Evolutionary conservation across 2,113 vertebrate genomes (phyloP), one percentile per base, ranked within the genome.

Genomic region (Podarcis muralis): DNA sequence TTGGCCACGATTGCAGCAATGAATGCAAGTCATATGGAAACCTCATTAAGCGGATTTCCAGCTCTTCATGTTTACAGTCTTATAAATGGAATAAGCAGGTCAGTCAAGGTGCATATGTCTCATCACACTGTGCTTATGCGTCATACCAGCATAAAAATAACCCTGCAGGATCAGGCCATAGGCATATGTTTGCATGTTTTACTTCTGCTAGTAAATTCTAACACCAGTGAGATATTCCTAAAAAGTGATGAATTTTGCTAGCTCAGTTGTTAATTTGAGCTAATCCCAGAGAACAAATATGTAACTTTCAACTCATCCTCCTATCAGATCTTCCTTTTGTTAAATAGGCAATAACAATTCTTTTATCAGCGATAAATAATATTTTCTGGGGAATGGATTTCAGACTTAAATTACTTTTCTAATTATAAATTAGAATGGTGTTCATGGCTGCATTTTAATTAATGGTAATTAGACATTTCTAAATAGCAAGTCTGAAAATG

Each of bases 361-460:
- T 92, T 65, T 87, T 65, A 86, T 78, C 69, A 57, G 30, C 66
- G 91, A 92, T 91, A 89, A 92, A 90, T 85, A 94, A 6, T 88
- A 84, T 85, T 90, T 59, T 90, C 74, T 74, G 82, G 81, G 90
- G 84, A 20, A 68, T 87, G 57, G 90, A 76, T 27, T 83, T 22
- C 81, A 85, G 35, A 30, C 32, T 88, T 72, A 85, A 91, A 85
- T 74, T 1, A 69, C 7, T 13, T 92, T 62, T 59, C 80, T 91
- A 87, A 91, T 65, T n/a, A 90, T 65, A 84, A 76, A 83, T 57
- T 87, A 89, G 23, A 79, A 30, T 74, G 71, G 87, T 81, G 65
- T 1, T 27, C 35, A 72, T 71, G 85, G 25, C 48, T 86, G 68
- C 48, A 37, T 87, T 74, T 59, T 20, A 35, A 86, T 57, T 72